A percentile compares a stretch with the other conserved stretches of the same genome.
Conservation (phyloP, 2,797 vertebrate genomes). For the Sebastes kiyomatsui region DNA sequence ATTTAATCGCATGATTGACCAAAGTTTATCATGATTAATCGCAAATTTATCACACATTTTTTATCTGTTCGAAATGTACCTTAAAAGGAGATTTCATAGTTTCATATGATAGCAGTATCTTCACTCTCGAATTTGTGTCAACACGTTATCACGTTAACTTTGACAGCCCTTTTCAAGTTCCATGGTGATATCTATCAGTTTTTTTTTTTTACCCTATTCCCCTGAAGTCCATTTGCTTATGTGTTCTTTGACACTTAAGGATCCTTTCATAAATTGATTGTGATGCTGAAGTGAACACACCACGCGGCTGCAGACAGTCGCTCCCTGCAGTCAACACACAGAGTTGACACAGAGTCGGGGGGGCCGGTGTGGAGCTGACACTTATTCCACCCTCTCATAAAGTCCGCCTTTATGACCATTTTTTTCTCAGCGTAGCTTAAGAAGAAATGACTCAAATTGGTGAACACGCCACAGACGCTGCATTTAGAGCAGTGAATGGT, state of each 20-base stretch:
- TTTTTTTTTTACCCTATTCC: too few species aligned
- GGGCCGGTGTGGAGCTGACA: constrained; percentile 42
- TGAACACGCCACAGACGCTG: constrained; percentile 54
- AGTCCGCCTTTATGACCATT: constrained; percentile 62
- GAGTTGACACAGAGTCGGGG: constrained; percentile 28
- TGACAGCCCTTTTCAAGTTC: too few species aligned
- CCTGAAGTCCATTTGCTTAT: neutral
- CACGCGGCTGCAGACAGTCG: neutral
- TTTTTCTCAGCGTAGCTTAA: constrained; percentile 29
- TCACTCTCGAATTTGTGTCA: too few species aligned
- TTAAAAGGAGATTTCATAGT: too few species aligned
- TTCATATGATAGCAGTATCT: too few species aligned
- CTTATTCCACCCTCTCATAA: constrained; percentile 73
- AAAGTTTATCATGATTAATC: too few species aligned
- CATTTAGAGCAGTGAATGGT: constrained; percentile 63
- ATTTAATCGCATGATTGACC: too few species aligned
- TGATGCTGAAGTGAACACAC: neutral
- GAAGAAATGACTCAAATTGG: constrained; percentile 62
- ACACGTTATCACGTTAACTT: too few species aligned
- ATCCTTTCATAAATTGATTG: constrained; percentile 4
- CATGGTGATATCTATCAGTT: too few species aligned
- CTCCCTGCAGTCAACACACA: constrained; percentile 24
- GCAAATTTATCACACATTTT: too few species aligned
- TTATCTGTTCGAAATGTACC: too few species aligned
- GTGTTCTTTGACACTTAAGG: neutral